Evolutionary conservation across 2,797 vertebrate species (phyloP).

Genomic region (Gorsachius magnificus): DNA sequence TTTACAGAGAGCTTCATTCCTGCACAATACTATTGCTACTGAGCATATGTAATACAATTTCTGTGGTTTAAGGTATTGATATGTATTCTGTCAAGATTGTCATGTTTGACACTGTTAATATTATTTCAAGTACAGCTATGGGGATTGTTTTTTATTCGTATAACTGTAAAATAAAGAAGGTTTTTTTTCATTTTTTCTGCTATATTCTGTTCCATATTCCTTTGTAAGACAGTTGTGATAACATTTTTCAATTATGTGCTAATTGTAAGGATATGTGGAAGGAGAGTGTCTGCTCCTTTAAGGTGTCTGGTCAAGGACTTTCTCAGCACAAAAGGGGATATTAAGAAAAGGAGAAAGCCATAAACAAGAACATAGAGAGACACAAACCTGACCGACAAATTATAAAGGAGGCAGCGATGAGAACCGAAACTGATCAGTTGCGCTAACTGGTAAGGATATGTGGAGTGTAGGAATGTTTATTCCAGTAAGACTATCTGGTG

Average conservation of each 20-base stretch:
- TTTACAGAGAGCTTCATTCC: slow-evolving; percentile 65
- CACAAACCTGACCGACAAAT: background rate
- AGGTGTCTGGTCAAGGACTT: background rate
- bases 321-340: background rate
- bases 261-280: background rate
- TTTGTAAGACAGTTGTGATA: background rate
- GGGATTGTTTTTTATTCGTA: slow-evolving; percentile 78
- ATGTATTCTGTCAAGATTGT: slow-evolving; percentile 57
- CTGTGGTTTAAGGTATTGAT: slow-evolving; percentile 59
- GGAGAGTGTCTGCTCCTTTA: background rate
- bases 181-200: slow-evolving; percentile 38
- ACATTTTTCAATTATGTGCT: background rate
- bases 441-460: background rate
- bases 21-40: slow-evolving; percentile 69
- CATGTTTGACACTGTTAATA: slow-evolving; percentile 67
- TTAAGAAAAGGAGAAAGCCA: background rate
- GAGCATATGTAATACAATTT: slow-evolving; percentile 62
- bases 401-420: background rate
- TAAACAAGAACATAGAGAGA: background rate
- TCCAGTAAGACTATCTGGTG: background rate
- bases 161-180: slow-evolving; percentile 77
- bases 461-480: background rate
- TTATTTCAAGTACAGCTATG: slow-evolving; percentile 71
- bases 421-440: background rate
- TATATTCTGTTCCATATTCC: background rate